Conservation (phyloP, 2,888 invertebrate genomes). For the Scaptomyza parva region DNA sequence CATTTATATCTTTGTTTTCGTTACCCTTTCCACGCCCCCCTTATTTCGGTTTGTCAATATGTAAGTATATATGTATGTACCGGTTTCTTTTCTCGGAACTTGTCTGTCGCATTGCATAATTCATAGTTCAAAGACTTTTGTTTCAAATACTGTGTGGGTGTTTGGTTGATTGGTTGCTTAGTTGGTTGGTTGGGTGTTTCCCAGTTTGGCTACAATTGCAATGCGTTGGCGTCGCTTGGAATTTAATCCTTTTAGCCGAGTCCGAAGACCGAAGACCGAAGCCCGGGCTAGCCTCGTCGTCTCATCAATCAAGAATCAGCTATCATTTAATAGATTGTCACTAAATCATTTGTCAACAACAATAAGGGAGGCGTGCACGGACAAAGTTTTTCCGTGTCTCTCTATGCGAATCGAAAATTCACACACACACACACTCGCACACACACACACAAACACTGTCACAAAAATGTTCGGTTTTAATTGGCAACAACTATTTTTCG, state of each 20-base stretch:
- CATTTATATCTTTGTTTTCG: conserved; percentile 33
- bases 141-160: background rate
- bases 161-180: background rate
- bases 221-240: conserved; percentile 43
- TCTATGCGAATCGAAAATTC: conserved; percentile 18
- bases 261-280: conserved; percentile 4
- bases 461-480: conserved; percentile 41
- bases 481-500: conserved; percentile 26
- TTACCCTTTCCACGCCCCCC: background rate
- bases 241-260: conserved; percentile 72
- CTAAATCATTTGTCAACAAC: conserved; percentile 75
- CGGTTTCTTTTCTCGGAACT: conserved; percentile 2
- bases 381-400: conserved; percentile 63
- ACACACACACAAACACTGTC: conserved; percentile 9
- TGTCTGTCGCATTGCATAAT: conserved; percentile 58
- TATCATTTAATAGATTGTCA: conserved; percentile 72
- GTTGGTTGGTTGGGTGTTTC: background rate
- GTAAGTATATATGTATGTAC: conserved; percentile 4
- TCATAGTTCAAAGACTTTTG: conserved; percentile 54
- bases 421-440: conserved; percentile 7
- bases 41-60: background rate
- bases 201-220: conserved; percentile 33
- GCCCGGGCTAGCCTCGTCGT: background rate
- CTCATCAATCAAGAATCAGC: conserved; percentile 70
- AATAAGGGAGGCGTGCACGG: conserved; percentile 7